Percentiles rank a stretch among this genome's conserved stretches.
These are phyloP conservation scores for Clusia tigrina DNA, from an alignment of 2,888 invertebrate genomes.

Conservation along the genomic window DNA sequence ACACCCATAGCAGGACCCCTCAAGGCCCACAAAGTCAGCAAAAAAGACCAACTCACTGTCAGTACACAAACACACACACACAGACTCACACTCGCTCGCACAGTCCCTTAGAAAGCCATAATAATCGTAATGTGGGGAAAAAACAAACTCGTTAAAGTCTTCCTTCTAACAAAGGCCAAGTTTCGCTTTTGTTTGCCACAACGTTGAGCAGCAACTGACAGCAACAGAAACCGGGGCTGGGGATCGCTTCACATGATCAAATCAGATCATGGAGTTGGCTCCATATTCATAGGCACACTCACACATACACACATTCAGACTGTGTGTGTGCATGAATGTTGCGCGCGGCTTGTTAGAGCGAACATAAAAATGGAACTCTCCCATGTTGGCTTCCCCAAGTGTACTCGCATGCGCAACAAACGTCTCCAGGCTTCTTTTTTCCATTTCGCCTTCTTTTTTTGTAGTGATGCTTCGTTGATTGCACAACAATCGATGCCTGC, in stretches of 20 bases:
- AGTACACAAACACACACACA: no score
- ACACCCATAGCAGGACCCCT: slow-evolving; percentile 49
- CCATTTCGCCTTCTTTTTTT: slow-evolving; percentile 33
- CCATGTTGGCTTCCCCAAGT: not conserved
- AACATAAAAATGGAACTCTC: not conserved
- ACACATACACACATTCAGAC: no score
- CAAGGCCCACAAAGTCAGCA: slow-evolving; percentile 49
- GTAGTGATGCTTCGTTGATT: slow-evolving; percentile 62
- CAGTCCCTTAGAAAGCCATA: slow-evolving; percentile 10
- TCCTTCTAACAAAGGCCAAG: slow-evolving; percentile 45
- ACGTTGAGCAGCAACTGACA: slow-evolving; percentile 38
- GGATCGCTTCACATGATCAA: slow-evolving; percentile 4
- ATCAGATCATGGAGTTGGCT: no score
- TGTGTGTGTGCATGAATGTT: not conserved
- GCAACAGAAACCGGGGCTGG: not conserved
- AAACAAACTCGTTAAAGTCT: slow-evolving; percentile 14
- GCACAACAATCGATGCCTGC: slow-evolving; percentile 53
- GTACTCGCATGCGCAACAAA: not conserved
- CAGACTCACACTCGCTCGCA: no score
- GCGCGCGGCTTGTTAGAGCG: no score
- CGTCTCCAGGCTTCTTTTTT: not conserved
- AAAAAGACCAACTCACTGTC: slow-evolving; percentile 17
- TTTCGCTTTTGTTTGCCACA: slow-evolving; percentile 55
- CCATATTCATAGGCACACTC: no score
- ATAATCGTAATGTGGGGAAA: slow-evolving; percentile 27